Evolutionary conservation across 1,140 invertebrate species (phyloP), one percentile per base, ranked within the genome.

Genomic region (Panagrolaimus sp.): DNA sequence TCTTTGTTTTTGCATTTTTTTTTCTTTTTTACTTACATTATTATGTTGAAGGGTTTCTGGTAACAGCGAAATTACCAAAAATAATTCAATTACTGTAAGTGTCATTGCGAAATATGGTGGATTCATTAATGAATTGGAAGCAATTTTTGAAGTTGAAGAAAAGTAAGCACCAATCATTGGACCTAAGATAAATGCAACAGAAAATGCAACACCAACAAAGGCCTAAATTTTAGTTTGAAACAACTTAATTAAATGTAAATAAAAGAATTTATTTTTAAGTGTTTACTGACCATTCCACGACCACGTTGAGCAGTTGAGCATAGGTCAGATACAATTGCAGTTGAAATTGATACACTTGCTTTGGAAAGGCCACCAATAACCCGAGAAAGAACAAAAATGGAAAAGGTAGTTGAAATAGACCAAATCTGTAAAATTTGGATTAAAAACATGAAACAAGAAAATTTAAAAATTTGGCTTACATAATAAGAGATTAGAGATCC

Each of bases 121-220:
- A 48, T 90, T 85, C 76, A 90, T 94, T 89, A 93, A 94, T 9
- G 88, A 65, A 38, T 75, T 83, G 38, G 86, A 88, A 47, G 86
- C 85, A 63, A 46, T 78, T 74, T 83, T 86, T 63, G 75, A 74
- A 65, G 83, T 81, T 74, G 88, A 87, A 2, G 93, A 90, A 85
- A 97, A 96, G 77, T 89, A 85, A 10, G 94, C 96, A 21, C 95
- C 95, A 78, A 97, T 92, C 79, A 93, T 86, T 26, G 95, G 96
- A 0, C 96, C 95, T 72, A 96, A 85, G 73, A 97, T 91, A 84
- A 99, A 99, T 15, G 94, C 95, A 67, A 98, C 85, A 0, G 94
- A 97, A 86, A 98, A 99, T 6, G 95, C 93, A 78, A 96, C 89
- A 15, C 96, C 96, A 70, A 98, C 90, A 43, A 97, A 84, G n/a